Evolutionary conservation across 2,797 vertebrate genomes (phyloP), one percentile per base, ranked within the genome.

Genomic region (Gymnothorax javanicus): DNA sequence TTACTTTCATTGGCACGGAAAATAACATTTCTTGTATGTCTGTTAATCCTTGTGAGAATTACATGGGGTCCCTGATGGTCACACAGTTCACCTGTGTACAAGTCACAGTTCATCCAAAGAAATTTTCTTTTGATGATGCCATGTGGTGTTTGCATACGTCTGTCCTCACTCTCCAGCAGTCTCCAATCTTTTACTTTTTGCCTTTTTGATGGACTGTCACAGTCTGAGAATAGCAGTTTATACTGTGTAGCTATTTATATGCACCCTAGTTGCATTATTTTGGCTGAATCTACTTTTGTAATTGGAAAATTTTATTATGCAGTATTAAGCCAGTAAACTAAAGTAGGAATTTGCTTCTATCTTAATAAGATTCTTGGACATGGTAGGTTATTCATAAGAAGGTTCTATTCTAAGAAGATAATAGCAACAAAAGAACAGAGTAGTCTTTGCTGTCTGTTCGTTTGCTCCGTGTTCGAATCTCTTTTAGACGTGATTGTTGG

Each of bases 131-230:
- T 25, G 71, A 33, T 77, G 43, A 33, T 43, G 7, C 27, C 5
- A 23, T 13, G 50, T 54, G 77, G 15, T n/a, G n/a, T 54, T 17
- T 56, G 3, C 56, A 1, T 81, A 15, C 13, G 13, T 73, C 27
- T 73, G 25, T 73, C 69, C 69, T 73, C 69, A 9, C 69, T 85
- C 85, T 89, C 84, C 90, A 90, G 90, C 91, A 87, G 20, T 87
- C 90, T 90, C 90, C 89, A 90, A 82, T 88, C 89, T 91, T 84
- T 62, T 67, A 12, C 87, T 93, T 93, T 95, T 89, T 93, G 90
- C 33, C 33, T 43, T 43, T 43, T 43, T 43, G 91, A 93, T 87
- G 84, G 89, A 90, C 90, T 91, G 91, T 95, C 94, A 95, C 94
- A 92, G 93, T 89, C 93, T 90, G 93, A 93, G 93, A 94, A 92